Percentiles rank a stretch among this genome's conserved stretches.
Conservation (phyloP, 2,888 invertebrate genomes). For the Fragum fragum region DNA sequence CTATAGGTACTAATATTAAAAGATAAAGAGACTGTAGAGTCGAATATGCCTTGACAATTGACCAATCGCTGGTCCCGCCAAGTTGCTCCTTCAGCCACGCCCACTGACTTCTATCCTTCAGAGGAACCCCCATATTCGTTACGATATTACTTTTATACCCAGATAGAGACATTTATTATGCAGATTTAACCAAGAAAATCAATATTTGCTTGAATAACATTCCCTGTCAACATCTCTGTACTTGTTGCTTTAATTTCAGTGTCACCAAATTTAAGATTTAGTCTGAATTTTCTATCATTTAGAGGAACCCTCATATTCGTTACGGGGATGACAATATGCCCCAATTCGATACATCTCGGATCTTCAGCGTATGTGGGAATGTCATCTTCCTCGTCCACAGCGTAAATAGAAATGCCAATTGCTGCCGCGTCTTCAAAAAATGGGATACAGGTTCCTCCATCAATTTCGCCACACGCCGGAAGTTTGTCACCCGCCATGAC, state of each 20-base stretch:
- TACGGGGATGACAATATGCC: neutral
- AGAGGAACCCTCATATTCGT: neutral
- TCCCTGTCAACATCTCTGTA: neutral
- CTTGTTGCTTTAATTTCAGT: slow-evolving; percentile 13
- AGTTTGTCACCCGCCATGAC: neutral
- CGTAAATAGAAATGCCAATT: neutral
- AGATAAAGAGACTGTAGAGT: too few species aligned
- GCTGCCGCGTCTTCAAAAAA: neutral
- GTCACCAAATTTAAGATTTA: slow-evolving; percentile 11
- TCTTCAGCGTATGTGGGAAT: neutral
- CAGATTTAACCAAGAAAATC: slow-evolving; percentile 21
- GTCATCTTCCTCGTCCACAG: neutral
- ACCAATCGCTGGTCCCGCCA: too few species aligned
- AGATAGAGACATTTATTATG: too few species aligned
- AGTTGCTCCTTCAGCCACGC: too few species aligned
- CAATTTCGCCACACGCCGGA: neutral
- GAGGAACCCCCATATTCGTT: too few species aligned
- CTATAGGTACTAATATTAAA: too few species aligned
- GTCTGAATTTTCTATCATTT: slow-evolving; percentile 2
- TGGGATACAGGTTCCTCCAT: neutral
- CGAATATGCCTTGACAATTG: too few species aligned
- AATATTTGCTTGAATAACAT: neutral
- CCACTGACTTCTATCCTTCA: too few species aligned
- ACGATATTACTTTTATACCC: too few species aligned
- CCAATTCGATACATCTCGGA: neutral